Base-by-base conservation (phyloP, 53 echinoderm and acorn worm genomes). In the Echinarachnius parma region DNA sequence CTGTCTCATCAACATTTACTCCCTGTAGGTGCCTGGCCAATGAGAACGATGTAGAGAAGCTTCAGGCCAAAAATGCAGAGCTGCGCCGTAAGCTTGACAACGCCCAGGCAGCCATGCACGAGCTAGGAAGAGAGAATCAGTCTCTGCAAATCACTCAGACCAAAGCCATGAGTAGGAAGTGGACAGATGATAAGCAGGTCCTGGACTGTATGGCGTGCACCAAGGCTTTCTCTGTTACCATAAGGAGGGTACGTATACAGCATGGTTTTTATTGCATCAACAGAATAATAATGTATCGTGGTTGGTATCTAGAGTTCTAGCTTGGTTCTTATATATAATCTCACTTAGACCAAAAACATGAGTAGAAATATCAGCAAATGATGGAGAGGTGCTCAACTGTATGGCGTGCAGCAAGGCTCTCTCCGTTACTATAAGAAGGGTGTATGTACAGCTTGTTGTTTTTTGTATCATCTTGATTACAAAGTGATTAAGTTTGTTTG, bases 81-180 rank as follows among this genome's bases (percentile, higher is more conserved):
- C 60, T 98, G n/a, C 75, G 86, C 19, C 80, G 88, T 13, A 91
- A 88, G 58, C 63, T 98, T 18, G 98, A 98, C 22, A 88, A 98
- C 63, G 88, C 98, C 16, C 88, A 88, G 31, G 98, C 98, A 1
- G 98, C 91, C 5, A 98, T 98, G 91, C 98, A 98, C 37, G 98
- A 98, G 52, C 83, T 98, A 0, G 98, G 98, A 22, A 82, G 98
- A 9, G 98, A 98, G 68, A 95, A 95, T 46, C 98, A 98, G 77
- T 88, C 77, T 23, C 77, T 98, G 34, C 98, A 98, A 63, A 98
- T 98, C 32, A 81, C 82, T 3, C 91, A 91, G 65, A 86, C 85
- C 27, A 88, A 85, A 46, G 83, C 82, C 20, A 63, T 67, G 77
- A 62, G 78, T 18, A 66, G 98, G 15, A 87, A 88, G 32, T 98